A percentile compares a stretch with the other conserved stretches of the same genome.
These are phyloP conservation scores for Dipus sagitta DNA, from an alignment of 2,797 vertebrate genomes.

Conservation along the genomic window DNA sequence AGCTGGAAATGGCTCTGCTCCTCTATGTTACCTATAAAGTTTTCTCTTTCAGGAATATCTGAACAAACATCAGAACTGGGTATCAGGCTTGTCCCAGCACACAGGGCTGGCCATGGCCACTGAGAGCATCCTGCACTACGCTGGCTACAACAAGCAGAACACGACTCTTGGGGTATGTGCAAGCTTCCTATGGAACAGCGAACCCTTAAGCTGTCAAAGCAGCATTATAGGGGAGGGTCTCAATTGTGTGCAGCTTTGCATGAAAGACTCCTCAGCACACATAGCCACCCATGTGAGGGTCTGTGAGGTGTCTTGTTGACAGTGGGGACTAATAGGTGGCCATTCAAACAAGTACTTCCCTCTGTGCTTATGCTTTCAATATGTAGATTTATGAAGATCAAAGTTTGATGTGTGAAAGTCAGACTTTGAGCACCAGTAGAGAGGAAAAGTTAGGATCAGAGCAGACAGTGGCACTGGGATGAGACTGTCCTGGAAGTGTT, in stretches of 20 bases:
- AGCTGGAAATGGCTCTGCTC: background rate
- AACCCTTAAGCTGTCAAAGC: background rate
- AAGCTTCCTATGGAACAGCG: background rate
- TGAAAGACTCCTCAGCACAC: background rate
- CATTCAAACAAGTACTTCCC: background rate
- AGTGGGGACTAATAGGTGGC: background rate
- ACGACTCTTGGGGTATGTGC: conserved; percentile 94
- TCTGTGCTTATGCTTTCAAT: background rate
- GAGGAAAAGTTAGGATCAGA: background rate
- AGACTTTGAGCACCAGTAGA: background rate
- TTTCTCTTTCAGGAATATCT: conserved; percentile 93
- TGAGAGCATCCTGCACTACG: conserved; percentile 96
- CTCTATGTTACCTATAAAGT: background rate
- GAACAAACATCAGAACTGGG: conserved; percentile 98
- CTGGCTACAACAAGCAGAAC: conserved; percentile 96
- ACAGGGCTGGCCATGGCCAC: conserved; percentile 98
- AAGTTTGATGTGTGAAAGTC: background rate
- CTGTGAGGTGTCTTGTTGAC: background rate
- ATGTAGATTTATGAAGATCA: background rate
- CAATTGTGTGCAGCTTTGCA: background rate
- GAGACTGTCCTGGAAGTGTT: background rate
- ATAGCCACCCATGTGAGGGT: background rate
- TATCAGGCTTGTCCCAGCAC: conserved; percentile 96
- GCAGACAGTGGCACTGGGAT: background rate
- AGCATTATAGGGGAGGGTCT: background rate